Evolutionary conservation across 2,113 vertebrate species (phyloP).

Genomic region (Haliaeetus leucogaster): DNA sequence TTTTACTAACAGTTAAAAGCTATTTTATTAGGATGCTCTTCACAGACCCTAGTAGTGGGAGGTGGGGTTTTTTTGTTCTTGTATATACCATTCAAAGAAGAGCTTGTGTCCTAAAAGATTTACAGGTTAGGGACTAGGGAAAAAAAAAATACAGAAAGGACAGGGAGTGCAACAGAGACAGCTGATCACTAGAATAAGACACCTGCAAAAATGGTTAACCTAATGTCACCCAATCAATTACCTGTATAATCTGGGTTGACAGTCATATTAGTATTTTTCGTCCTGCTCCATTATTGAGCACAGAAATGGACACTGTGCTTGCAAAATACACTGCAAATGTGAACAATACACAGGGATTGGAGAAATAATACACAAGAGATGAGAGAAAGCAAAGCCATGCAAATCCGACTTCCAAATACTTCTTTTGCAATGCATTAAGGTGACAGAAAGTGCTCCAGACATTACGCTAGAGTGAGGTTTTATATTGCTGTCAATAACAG

Average conservation of each 20-base stretch:
- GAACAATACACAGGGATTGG: background rate
- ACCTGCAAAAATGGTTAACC: background rate
- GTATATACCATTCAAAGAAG: background rate
- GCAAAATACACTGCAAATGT: background rate
- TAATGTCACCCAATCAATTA: background rate
- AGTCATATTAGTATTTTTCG: background rate
- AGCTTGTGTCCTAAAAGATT: background rate
- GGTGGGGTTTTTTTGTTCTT: background rate
- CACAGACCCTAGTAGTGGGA: background rate
- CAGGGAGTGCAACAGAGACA: background rate
- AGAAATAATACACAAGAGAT: background rate
- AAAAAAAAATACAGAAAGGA: background rate
- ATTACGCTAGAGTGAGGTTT: background rate
- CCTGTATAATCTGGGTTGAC: background rate
- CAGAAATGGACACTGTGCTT: background rate
- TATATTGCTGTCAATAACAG: background rate
- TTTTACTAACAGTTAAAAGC: background rate
- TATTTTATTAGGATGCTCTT: background rate
- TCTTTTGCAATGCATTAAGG: background rate
- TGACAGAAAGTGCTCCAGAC: background rate
- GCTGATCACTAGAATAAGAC: background rate
- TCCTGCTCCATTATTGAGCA: background rate
- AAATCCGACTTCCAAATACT: background rate
- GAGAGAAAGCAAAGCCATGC: background rate
- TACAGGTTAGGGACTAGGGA: background rate